A percentile compares a stretch with the other conserved stretches of the same genome.
These are phyloP conservation scores for Ceraclea dissimilis DNA, from an alignment of 2,888 invertebrate species.

Conservation along the genomic window DNA sequence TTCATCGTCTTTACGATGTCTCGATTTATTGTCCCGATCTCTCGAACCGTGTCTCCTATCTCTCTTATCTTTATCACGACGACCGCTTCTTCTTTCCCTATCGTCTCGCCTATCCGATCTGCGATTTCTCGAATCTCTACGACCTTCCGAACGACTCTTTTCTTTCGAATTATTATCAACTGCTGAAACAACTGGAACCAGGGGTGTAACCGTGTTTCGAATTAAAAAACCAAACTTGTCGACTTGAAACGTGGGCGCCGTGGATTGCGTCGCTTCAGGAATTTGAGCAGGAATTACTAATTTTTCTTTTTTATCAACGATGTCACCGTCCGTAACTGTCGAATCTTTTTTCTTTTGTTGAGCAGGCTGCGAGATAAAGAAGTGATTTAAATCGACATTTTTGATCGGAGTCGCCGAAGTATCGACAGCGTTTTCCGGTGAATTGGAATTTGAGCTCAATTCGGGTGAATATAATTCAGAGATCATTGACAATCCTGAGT, in stretches of 20 bases:
- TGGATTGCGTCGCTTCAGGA: too few species aligned
- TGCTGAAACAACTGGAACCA: neutral
- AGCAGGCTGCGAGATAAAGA: too few species aligned
- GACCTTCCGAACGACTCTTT: neutral
- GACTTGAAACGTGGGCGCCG: neutral
- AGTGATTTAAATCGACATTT: too few species aligned
- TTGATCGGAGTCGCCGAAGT: too few species aligned
- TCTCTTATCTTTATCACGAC: too few species aligned
- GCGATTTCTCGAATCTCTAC: too few species aligned
- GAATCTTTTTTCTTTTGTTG: too few species aligned
- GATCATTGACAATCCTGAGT: neutral
- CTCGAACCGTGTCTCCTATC: too few species aligned
- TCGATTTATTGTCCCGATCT: too few species aligned
- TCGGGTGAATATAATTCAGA: constrained; percentile 10
- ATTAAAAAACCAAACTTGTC: neutral
- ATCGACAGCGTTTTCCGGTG: constrained; percentile 8
- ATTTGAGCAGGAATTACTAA: too few species aligned
- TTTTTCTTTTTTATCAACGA: too few species aligned
- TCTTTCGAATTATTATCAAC: neutral
- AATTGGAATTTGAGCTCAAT: constrained; percentile 2
- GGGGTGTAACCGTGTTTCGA: neutral
- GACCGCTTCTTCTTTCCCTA: neutral
- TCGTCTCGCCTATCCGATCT: neutral
- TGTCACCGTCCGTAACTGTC: too few species aligned
- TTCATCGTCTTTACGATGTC: neutral